These are phyloP conservation scores for Zelleria hepariella DNA, from an alignment of 2,888 invertebrate genomes.

Conservation along the genomic window DNA sequence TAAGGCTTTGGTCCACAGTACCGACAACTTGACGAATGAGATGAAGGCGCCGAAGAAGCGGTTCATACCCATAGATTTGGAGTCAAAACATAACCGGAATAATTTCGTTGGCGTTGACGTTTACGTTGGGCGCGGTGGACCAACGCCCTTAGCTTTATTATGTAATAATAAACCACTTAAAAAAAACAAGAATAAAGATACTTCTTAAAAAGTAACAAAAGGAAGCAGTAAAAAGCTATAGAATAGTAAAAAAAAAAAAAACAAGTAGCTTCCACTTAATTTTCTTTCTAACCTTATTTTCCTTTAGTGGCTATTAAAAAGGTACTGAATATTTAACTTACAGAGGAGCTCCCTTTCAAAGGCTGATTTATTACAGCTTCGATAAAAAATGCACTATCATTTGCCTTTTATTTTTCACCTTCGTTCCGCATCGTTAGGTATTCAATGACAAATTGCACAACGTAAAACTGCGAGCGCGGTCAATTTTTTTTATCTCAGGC, in stretches of 20 bases:
- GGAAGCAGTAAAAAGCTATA: too few relatives aligned
- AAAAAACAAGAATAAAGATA: too few relatives aligned
- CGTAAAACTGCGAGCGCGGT: constrained; percentile 29
- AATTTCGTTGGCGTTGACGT: too few relatives aligned
- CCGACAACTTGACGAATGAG: too few relatives aligned
- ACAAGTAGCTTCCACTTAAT: background rate
- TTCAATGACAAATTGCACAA: constrained; percentile 7
- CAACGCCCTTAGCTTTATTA: too few relatives aligned
- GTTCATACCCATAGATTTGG: too few relatives aligned
- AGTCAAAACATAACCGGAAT: too few relatives aligned
- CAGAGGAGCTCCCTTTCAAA: background rate
- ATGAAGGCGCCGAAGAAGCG: too few relatives aligned
- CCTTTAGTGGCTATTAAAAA: background rate
- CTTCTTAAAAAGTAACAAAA: too few relatives aligned
- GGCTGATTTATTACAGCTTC: background rate
- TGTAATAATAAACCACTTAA: too few relatives aligned
- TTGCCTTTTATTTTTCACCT: background rate
- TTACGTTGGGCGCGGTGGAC: too few relatives aligned
- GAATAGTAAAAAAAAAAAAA: background rate
- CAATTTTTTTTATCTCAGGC: constrained; percentile 46
- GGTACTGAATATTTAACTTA: background rate
- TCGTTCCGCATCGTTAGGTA: constrained; percentile 8
- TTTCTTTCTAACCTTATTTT: background rate
- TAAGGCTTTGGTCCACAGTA: too few relatives aligned
- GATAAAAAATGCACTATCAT: background rate